Evolutionary conservation across 2,797 vertebrate species (phyloP).

Genomic region (Argya squamiceps): DNA sequence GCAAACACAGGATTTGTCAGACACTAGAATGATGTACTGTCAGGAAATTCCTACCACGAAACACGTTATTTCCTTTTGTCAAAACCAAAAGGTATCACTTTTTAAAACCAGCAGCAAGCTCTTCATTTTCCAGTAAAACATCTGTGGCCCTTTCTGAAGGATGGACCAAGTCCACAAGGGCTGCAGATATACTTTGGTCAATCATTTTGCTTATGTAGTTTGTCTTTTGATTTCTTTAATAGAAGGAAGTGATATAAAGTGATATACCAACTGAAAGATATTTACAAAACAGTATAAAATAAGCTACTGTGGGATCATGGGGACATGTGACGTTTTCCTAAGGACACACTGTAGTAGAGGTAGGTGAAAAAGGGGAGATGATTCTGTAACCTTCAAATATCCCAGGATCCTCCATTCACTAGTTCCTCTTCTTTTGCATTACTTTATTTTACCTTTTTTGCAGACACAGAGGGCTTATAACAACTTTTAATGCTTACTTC

Average conservation of each 20-base stretch:
- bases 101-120: constrained; percentile 76
- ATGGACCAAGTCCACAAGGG: constrained; percentile 53
- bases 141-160: constrained; percentile 71
- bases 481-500: constrained; percentile 47
- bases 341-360: constrained; percentile 79
- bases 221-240: constrained; percentile 64
- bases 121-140: constrained; percentile 80
- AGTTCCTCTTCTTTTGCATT: constrained; percentile 60
- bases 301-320: constrained; percentile 69
- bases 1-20: constrained; percentile 41
- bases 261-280: constrained; percentile 73
- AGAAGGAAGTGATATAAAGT: constrained; percentile 80
- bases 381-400: constrained; percentile 72
- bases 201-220: constrained; percentile 67
- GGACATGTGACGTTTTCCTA: constrained; percentile 62
- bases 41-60: constrained; percentile 51
- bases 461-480: constrained; percentile 60
- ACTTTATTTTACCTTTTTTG: constrained; percentile 64
- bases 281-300: constrained; percentile 80
- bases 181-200: constrained; percentile 82
- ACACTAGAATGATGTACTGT: not conserved
- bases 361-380: constrained; percentile 79
- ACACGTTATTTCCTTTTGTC: constrained; percentile 64
- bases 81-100: constrained; percentile 44
- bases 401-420: constrained; percentile 74